Conservation (phyloP, 1,140 invertebrate genomes). For the Drosophila virilis region DNA sequence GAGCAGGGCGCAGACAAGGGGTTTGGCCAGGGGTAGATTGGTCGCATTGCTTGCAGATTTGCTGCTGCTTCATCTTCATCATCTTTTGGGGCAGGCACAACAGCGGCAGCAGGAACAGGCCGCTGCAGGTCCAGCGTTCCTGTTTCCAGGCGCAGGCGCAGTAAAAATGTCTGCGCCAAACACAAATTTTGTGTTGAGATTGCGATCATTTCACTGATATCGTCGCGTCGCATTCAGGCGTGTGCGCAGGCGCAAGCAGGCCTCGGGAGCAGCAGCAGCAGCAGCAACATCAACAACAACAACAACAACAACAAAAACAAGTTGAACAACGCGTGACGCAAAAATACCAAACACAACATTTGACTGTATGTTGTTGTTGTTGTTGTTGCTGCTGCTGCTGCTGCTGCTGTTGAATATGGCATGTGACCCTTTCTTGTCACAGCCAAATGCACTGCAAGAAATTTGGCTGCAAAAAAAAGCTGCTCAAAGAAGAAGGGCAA, state of each 20-base stretch:
- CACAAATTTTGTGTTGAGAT: conserved; percentile 82
- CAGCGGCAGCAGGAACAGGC: conserved; percentile 19
- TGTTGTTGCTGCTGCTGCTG: not conserved
- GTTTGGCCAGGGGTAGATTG: conserved; percentile 33
- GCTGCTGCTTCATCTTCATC: conserved; percentile 81
- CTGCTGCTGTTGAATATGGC: conserved; percentile 51
- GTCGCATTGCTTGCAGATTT: conserved; percentile 68
- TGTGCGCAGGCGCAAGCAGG: conserved; percentile 72
- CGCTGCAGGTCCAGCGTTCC: conserved; percentile 27
- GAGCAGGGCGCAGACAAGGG: conserved; percentile 12
- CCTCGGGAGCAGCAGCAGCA: conserved; percentile 26
- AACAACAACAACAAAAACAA: conserved; percentile 29
- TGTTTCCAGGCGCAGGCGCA: conserved; percentile 44
- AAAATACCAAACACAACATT: conserved; percentile 79
- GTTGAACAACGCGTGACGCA: conserved; percentile 77
- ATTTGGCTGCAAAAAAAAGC: not conserved
- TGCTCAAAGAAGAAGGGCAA: not conserved
- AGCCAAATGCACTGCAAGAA: conserved; percentile 51
- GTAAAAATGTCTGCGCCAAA: conserved; percentile 82
- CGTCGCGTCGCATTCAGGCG: conserved; percentile 75
- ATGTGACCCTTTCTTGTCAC: conserved; percentile 66
- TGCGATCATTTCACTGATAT: conserved; percentile 80
- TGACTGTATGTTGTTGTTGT: conserved; percentile 48
- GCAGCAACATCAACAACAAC: conserved; percentile 19
- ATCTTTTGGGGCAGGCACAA: conserved; percentile 55